These are phyloP conservation scores for Asteroscopus sphinx DNA, from an alignment of 2,888 invertebrate genomes.

Conservation along the genomic window DNA sequence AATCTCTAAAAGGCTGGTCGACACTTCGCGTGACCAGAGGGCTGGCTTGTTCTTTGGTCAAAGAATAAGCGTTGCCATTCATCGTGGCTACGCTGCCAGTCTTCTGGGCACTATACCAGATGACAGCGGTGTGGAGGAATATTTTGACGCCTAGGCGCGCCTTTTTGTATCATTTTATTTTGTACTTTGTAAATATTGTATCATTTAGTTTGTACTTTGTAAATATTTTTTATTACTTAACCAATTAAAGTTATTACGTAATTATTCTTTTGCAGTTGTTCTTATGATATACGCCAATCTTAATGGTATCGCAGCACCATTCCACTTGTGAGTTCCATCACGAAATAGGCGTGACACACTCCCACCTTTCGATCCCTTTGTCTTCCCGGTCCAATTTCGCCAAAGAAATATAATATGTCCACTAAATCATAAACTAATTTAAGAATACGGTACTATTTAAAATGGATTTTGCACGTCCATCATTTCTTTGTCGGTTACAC, in stretches of 20 bases:
- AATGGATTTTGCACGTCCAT: conserved; percentile 62
- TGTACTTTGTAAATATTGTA: too few species aligned
- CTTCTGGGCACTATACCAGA: too few species aligned
- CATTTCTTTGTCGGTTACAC: conserved; percentile 61
- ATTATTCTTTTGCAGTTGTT: not conserved
- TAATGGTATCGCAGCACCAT: not conserved
- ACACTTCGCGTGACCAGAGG: too few species aligned
- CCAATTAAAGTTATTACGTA: not conserved
- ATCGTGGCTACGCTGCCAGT: too few species aligned
- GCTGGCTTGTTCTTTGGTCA: too few species aligned
- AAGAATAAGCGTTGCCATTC: too few species aligned
- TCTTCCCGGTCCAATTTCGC: conserved; percentile 26
- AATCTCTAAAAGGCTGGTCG: too few species aligned
- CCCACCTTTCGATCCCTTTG: conserved; percentile 3
- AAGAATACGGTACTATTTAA: conserved; percentile 47
- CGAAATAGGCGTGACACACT: conserved; percentile 16
- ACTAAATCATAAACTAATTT: conserved; percentile 59
- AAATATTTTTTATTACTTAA: too few species aligned
- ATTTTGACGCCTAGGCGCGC: too few species aligned
- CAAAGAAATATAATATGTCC: conserved; percentile 24
- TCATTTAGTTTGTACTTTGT: too few species aligned
- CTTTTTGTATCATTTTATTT: too few species aligned
- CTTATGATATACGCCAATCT: not conserved
- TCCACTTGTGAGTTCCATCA: conserved; percentile 6
- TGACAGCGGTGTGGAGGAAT: too few species aligned